Conservation (phyloP, 30 jellyfish, hydroid and myxozoan genomes). For the Mastigias papua region DNA sequence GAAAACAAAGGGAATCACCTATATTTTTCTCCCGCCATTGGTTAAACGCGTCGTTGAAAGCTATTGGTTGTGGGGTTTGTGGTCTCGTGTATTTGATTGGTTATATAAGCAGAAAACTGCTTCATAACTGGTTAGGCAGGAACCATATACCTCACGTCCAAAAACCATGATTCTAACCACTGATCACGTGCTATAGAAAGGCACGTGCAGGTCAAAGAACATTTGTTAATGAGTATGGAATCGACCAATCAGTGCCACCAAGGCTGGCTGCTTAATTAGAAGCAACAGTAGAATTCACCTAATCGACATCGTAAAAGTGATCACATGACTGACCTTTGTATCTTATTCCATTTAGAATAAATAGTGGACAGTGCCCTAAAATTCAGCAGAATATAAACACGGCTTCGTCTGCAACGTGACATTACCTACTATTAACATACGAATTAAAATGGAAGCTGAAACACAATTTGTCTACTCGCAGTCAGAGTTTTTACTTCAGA, state of each 20-base stretch:
- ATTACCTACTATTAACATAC: too few species aligned
- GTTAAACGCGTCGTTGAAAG: not conserved
- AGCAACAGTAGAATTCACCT: not conserved
- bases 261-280: not conserved
- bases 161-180: not conserved
- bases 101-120: not conserved
- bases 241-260: slow-evolving; percentile 33
- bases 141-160: not conserved
- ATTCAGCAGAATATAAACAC: not conserved
- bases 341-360: not conserved
- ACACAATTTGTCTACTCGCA: slow-evolving; percentile 15
- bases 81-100: not conserved
- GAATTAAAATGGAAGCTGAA: slow-evolving; percentile 19
- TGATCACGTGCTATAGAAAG: not conserved
- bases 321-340: slow-evolving; percentile 69
- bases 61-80: not conserved
- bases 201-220: not conserved
- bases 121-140: not conserved
- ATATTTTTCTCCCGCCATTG: slow-evolving; percentile 45
- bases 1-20: slow-evolving; percentile 43
- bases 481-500: not conserved
- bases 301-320: not conserved
- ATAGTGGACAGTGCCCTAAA: not conserved
- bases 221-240: not conserved
- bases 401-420: too few species aligned